A percentile compares a stretch with the other conserved stretches of the same genome.
Conservation (phyloP, 2,797 vertebrate species). For the Alosa sapidissima region DNA sequence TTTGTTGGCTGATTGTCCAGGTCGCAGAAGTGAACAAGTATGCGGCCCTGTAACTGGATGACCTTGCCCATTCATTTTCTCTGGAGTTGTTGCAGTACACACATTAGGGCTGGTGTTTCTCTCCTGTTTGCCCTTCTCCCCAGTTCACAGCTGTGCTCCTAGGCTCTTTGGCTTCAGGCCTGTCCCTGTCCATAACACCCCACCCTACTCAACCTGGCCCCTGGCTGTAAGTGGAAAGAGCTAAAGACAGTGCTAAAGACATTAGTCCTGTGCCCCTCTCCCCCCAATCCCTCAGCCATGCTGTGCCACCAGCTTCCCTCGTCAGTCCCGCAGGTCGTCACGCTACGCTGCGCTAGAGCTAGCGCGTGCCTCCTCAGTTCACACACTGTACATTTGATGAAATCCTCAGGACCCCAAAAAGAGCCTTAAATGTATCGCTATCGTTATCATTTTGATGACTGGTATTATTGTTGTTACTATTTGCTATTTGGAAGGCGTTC, state of each 20-base stretch:
- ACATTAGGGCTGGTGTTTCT: background rate
- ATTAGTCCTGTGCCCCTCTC: background rate
- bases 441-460: constrained; percentile 37
- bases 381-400: constrained; percentile 64
- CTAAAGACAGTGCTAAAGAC: background rate
- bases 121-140: no score
- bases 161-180: background rate
- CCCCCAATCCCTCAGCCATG: background rate
- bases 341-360: constrained; percentile 38
- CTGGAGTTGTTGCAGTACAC: background rate
- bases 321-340: background rate
- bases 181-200: background rate
- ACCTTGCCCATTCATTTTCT: background rate
- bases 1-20: background rate
- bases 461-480: constrained; percentile 38
- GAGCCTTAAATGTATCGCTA: constrained; percentile 77
- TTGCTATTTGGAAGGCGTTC: constrained; percentile 15
- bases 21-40: background rate
- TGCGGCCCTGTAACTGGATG: constrained; percentile 49
- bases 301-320: background rate
- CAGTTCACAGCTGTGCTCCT: background rate
- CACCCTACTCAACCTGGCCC: constrained; percentile 31
- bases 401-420: constrained; percentile 80
- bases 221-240: background rate
- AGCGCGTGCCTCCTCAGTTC: constrained; percentile 38